These are phyloP conservation scores for Stigmatopora argus DNA, from an alignment of 2,113 vertebrate species.

Conservation along the genomic window DNA sequence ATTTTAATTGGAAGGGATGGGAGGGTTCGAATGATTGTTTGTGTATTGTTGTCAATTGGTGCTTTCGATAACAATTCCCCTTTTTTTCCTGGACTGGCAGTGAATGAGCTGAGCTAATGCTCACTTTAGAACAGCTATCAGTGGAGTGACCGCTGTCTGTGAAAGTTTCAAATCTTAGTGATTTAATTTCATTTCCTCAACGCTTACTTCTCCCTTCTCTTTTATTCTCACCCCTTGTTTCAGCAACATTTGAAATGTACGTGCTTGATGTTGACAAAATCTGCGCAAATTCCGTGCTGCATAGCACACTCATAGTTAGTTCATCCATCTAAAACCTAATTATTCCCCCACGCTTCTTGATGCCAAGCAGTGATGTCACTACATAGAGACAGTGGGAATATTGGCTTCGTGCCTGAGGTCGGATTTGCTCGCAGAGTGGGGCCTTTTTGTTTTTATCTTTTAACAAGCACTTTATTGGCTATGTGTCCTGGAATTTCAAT, in stretches of 20 bases:
- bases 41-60: too few relatives aligned
- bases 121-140: too few relatives aligned
- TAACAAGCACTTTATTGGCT: not conserved
- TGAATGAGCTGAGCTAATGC: too few relatives aligned
- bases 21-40: too few relatives aligned
- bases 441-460: conserved; percentile 1
- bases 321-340: conserved; percentile 67
- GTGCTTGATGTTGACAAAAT: conserved; percentile 52
- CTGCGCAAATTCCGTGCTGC: conserved; percentile 48
- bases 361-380: conserved; percentile 74
- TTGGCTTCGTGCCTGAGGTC: conserved; percentile 54
- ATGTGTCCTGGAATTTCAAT: not conserved
- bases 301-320: conserved; percentile 46
- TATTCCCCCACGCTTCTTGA: conserved; percentile 56
- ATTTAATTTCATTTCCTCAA: not conserved
- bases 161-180: not conserved
- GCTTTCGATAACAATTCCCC: too few relatives aligned
- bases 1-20: too few relatives aligned
- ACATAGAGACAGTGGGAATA: conserved; percentile 48
- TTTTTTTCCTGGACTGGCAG: not conserved
- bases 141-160: too few relatives aligned
- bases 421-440: conserved; percentile 27
- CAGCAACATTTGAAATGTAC: conserved; percentile 33
- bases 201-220: not conserved
- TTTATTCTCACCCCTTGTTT: not conserved